Percentiles rank a stretch among this genome's conserved stretches.
phyloP scores from a whole-genome alignment of 2,888 invertebrate genomes.

The Pyrochroa serraticornis region DNA sequence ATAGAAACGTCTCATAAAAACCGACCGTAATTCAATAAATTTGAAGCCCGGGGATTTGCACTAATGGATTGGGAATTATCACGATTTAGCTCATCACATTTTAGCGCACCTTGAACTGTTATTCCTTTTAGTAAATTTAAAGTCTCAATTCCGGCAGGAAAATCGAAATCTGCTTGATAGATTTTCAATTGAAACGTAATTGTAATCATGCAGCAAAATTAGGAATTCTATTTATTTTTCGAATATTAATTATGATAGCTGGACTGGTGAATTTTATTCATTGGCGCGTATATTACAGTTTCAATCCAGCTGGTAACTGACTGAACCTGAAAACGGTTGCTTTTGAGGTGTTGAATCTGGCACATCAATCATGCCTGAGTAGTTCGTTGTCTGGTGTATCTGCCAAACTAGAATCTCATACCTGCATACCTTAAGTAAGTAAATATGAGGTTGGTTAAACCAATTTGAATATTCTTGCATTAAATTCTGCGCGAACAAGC shows the following conservation, averaged over 20 bases:
- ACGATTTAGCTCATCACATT: conserved; percentile 17
- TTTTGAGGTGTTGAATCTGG: conserved; percentile 4
- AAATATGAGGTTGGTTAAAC: conserved; percentile 24
- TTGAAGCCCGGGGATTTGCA: conserved; percentile 17
- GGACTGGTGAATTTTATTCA: too few species aligned
- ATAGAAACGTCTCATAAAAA: conserved; percentile 9
- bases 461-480: conserved; percentile 20
- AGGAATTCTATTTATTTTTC: too few species aligned
- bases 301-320: neutral
- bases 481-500: conserved; percentile 9
- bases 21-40: conserved; percentile 13
- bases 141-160: conserved; percentile 5
- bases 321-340: conserved; percentile 1
- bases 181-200: too few species aligned
- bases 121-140: conserved; percentile 8
- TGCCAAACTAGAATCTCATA: conserved; percentile 19
- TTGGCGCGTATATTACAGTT: neutral
- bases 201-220: too few species aligned
- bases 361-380: conserved; percentile 12
- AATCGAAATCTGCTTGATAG: neutral
- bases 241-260: too few species aligned
- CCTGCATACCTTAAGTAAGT: conserved; percentile 12
- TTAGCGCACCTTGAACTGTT: conserved; percentile 9
- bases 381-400: conserved; percentile 15
- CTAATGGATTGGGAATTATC: conserved; percentile 26